phyloP scores from a whole-genome alignment of 2,113 vertebrate species.

The Dromaius novaehollandiae region DNA sequence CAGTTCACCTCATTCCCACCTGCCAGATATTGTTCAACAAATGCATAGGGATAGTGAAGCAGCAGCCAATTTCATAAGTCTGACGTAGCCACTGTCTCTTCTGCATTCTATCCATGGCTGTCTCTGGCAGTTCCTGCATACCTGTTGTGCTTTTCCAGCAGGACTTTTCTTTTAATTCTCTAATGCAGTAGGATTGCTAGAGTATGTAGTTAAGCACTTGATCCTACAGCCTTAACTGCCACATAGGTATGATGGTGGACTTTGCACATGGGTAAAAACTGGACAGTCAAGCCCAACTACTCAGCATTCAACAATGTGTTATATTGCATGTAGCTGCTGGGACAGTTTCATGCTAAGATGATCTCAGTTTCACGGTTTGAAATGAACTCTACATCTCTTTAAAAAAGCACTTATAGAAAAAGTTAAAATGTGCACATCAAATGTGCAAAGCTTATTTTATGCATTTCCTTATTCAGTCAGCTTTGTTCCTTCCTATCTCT shows the following conservation, averaged over 20 bases:
- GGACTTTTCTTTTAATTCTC: neutral
- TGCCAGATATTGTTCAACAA: neutral
- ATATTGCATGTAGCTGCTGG: neutral
- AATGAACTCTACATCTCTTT: neutral
- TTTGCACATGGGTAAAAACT: neutral
- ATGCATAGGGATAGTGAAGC: fast-evolving
- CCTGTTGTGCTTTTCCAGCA: fast-evolving
- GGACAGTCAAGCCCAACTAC: fast-evolving
- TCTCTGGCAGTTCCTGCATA: neutral
- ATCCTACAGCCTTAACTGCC: neutral
- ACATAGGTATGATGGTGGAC: neutral
- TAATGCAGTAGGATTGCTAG: neutral
- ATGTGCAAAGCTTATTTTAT: neutral
- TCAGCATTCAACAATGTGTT: neutral
- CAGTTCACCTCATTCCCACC: fast-evolving
- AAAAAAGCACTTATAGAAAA: neutral
- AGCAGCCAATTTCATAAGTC: neutral
- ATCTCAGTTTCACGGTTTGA: neutral
- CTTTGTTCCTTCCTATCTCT: neutral
- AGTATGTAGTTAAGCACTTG: neutral
- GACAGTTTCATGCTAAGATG: neutral
- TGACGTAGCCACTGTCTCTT: fast-evolving
- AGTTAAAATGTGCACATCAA: neutral
- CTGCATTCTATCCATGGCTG: neutral
- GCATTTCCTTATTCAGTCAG: fast-evolving